Base-by-base conservation (phyloP, 23 tunicate species). In the Halocynthia roretzi region DNA sequence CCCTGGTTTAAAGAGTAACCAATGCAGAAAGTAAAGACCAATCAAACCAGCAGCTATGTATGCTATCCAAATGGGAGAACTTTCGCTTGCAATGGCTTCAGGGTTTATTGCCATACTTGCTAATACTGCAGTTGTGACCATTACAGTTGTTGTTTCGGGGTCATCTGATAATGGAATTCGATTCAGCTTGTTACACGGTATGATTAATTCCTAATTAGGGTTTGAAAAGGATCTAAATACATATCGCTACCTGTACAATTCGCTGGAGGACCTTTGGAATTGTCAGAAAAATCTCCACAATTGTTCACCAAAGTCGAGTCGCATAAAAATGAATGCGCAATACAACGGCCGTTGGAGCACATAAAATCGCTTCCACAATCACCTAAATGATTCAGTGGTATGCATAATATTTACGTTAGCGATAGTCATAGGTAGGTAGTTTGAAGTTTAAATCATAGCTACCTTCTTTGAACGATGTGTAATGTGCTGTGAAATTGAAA, bases 281-380 rank as follows among this genome's bases (percentile, higher is more conserved):
- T 83, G 65, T 89, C 96, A 9, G 85, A 80, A 62, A 89, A 89
- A 76, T 89, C 96, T 10, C 96, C 96, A 70, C 96, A 89, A 67
- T 89, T 84, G 79, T 89, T 80, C 52, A 89, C 80, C 54, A 83
- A 67, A 5, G 86, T 76, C 6, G 76, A 54, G 53, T 89, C 96
- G 56, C 96, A 89, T 52, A 62, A 72, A 12, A 79, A 76, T 8
- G 56, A 71, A 7, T 52, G 75, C 22, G 55, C 78, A 10, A 89
- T 76, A 71, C 96, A 89, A 6, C 96, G 85, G 6, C 96, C 96
- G 63, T 89, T 89, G 54, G 72, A 52, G 75, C 96, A 89, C 40
- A 83, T 75, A 61, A 89, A 89, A 68, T 81, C 78, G 18, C 50
- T 19, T 7, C 78, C 57, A 53, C 96, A 89, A 80, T 84, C 80